These are phyloP conservation scores for Chrysodeixis includens DNA, from an alignment of 2,888 invertebrate genomes.

Conservation along the genomic window DNA sequence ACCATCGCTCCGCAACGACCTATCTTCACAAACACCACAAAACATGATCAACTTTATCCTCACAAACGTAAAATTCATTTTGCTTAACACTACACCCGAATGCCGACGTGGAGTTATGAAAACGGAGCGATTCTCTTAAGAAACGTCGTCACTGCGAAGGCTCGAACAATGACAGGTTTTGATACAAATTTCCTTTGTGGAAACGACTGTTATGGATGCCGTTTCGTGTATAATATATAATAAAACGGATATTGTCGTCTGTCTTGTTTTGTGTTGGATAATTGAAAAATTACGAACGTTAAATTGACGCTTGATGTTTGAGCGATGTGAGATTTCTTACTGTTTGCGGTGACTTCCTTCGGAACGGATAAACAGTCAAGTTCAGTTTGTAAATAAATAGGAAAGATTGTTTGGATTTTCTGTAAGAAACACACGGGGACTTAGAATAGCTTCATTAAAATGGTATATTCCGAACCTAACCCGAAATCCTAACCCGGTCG, in stretches of 20 bases:
- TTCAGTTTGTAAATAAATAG: not conserved
- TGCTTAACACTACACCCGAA: constrained; percentile 43
- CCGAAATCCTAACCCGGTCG: too few species aligned
- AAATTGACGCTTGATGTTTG: constrained; percentile 31
- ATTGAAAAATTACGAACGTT: constrained; percentile 44
- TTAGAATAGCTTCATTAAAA: too few species aligned
- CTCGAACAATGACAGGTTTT: constrained; percentile 73
- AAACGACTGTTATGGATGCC: constrained; percentile 71
- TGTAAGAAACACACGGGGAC: too few species aligned
- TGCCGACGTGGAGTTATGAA: constrained; percentile 69
- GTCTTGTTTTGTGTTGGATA: constrained; percentile 51
- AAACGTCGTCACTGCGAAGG: constrained; percentile 58
- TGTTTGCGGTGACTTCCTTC: not conserved
- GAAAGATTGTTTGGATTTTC: too few species aligned
- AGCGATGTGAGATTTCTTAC: not conserved
- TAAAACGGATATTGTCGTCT: constrained; percentile 56
- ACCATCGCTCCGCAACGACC: constrained; percentile 44
- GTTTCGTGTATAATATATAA: constrained; percentile 60
- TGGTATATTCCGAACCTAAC: too few species aligned
- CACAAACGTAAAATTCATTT: constrained; percentile 58
- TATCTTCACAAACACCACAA: constrained; percentile 40
- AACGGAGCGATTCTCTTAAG: constrained; percentile 59
- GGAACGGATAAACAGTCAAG: not conserved
- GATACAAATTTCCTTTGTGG: constrained; percentile 80
- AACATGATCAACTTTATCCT: constrained; percentile 61